Conservation (phyloP, 2,797 vertebrate genomes). For the Muscicapa comitata region DNA sequence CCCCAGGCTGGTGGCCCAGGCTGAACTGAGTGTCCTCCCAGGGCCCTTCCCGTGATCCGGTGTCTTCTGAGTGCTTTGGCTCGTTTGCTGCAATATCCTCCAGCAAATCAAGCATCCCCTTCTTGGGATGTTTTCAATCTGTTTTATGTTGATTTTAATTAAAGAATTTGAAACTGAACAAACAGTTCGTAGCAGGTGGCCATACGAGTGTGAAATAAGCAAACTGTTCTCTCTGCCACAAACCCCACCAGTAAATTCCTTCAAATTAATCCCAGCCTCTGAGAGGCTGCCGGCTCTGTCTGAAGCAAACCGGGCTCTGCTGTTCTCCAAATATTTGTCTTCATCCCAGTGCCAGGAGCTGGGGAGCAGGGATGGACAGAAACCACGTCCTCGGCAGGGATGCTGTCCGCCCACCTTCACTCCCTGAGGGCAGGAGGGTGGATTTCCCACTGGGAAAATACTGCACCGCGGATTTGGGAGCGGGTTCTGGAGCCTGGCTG, state of each 20-base stretch:
- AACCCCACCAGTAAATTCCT: slow-evolving; percentile 77
- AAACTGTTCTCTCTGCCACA: slow-evolving; percentile 80
- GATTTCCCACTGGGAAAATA: not conserved
- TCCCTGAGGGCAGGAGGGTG: not conserved
- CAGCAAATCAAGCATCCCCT: slow-evolving; percentile 79
- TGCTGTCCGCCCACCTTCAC: fast-evolving
- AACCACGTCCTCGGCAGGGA: fast-evolving
- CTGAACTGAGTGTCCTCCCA: fast-evolving
- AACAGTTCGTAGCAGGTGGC: slow-evolving; percentile 81
- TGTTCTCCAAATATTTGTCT: slow-evolving; percentile 61
- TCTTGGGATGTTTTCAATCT: slow-evolving; percentile 83
- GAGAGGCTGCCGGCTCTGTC: slow-evolving; percentile 51
- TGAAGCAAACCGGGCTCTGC: not conserved
- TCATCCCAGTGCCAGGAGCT: not conserved
- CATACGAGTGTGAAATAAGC: slow-evolving; percentile 83
- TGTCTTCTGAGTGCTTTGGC: slow-evolving; percentile 54
- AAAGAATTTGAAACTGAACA: slow-evolving; percentile 81
- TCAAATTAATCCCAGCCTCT: slow-evolving; percentile 77
- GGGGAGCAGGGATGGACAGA: not conserved
- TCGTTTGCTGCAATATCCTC: slow-evolving; percentile 74
- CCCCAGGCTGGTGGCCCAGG: not conserved
- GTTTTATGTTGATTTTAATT: slow-evolving; percentile 85
- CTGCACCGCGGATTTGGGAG: fast-evolving
- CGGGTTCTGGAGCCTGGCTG: fast-evolving
- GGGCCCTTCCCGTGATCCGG: not conserved